These are phyloP conservation scores for Leucoraja ocellata DNA, from an alignment of 2,797 vertebrate genomes.

Conservation along the genomic window DNA sequence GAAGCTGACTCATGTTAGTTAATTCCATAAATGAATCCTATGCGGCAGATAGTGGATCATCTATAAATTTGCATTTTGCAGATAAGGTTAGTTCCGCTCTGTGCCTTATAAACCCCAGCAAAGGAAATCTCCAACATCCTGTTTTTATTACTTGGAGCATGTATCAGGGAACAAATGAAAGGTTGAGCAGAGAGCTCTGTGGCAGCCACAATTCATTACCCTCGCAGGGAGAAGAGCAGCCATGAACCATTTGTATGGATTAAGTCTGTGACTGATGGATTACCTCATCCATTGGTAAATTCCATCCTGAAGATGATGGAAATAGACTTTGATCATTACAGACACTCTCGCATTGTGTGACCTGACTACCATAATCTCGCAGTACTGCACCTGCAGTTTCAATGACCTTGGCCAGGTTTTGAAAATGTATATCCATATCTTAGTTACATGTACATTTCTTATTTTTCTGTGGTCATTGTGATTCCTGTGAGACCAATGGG, in stretches of 20 bases:
- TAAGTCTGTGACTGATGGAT: conserved; percentile 24
- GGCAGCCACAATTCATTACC: conserved; percentile 25
- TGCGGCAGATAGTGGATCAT: not conserved
- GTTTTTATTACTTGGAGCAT: conserved; percentile 24
- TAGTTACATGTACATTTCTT: too few relatives aligned
- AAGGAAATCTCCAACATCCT: conserved; percentile 30
- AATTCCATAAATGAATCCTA: not conserved
- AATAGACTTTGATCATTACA: not conserved
- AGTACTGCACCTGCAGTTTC: not conserved
- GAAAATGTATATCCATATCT: conserved; percentile 4
- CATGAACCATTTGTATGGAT: conserved; percentile 24
- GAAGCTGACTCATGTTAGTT: not conserved
- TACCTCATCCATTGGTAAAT: not conserved
- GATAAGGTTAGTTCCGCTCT: conserved; percentile 6
- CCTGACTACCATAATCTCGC: not conserved
- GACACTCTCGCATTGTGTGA: not conserved
- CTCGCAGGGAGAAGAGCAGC: not conserved
- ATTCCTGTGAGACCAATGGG: not conserved
- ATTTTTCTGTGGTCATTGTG: not conserved
- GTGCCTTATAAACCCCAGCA: not conserved
- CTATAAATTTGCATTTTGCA: not conserved
- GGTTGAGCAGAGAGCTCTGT: not conserved
- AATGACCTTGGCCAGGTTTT: conserved; percentile 1
- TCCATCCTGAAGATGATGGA: not conserved
- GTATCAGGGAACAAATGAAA: conserved; percentile 17